Evolutionary conservation across 2,113 vertebrate species (phyloP).

Genomic region (Tor tambroides): DNA sequence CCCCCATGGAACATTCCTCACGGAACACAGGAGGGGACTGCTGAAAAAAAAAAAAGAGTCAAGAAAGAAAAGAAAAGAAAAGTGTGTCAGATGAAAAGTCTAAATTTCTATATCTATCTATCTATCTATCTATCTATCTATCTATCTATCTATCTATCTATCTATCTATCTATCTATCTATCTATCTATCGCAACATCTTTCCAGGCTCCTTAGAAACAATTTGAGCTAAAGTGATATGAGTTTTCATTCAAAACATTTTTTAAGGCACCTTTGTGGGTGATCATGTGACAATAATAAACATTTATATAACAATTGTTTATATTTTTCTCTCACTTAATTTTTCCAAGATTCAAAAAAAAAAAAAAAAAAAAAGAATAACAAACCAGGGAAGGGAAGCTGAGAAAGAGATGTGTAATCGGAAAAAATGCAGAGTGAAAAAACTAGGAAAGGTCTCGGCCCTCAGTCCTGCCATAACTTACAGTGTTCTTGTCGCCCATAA

Average conservation of each 20-base stretch:
- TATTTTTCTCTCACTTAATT: slow-evolving; percentile 42
- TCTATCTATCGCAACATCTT: neutral
- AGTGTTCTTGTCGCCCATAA: slow-evolving; percentile 65
- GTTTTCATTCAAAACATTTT: no score
- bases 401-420: slow-evolving; percentile 57
- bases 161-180: no score
- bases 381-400: slow-evolving; percentile 7
- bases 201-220: neutral
- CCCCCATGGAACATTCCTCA: slow-evolving; percentile 56
- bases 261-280: neutral
- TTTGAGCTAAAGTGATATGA: no score
- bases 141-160: no score
- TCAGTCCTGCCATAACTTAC: slow-evolving; percentile 71
- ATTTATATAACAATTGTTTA: neutral
- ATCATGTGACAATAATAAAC: slow-evolving; percentile 46
- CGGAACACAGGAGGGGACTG: slow-evolving; percentile 20
- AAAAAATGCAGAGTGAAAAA: slow-evolving; percentile 71
- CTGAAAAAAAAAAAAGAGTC: slow-evolving; percentile 32
- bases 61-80: slow-evolving; percentile 58
- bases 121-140: no score
- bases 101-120: neutral
- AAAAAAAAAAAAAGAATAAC: slow-evolving; percentile 19
- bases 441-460: slow-evolving; percentile 68
- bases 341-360: slow-evolving; percentile 59
- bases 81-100: neutral